A percentile compares a stretch with the other conserved stretches of the same genome.
phyloP scores from a whole-genome alignment of 2,888 invertebrate genomes.

The Drosophila birchii region DNA sequence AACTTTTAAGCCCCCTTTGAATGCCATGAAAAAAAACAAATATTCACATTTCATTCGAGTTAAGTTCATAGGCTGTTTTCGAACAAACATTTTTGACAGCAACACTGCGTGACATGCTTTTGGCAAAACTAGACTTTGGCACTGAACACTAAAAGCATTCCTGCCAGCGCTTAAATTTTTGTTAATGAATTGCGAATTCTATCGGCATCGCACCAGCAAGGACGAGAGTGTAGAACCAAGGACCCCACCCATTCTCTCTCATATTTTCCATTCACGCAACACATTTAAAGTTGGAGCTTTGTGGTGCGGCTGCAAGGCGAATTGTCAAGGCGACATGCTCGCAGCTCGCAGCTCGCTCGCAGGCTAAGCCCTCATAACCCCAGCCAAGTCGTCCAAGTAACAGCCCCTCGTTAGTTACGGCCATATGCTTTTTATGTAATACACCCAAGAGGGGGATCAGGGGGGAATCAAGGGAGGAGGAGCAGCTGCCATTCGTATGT shows the following conservation, averaged over 20 bases:
- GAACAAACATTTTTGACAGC: constrained; percentile 22
- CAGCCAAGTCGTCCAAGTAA: constrained; percentile 56
- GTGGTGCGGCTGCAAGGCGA: constrained; percentile 33
- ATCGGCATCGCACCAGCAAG: constrained; percentile 18
- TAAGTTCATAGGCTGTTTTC: constrained; percentile 5
- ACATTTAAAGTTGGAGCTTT: constrained; percentile 46
- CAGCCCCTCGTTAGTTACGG: constrained; percentile 78
- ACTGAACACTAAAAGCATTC: constrained; percentile 6
- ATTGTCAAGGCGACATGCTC: constrained; percentile 69
- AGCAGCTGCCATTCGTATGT: constrained; percentile 17
- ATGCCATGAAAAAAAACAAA: not conserved
- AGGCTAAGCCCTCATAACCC: constrained; percentile 51
- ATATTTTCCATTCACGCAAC: constrained; percentile 24
- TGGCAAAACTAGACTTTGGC: constrained; percentile 12
- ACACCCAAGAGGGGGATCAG: constrained; percentile 13
- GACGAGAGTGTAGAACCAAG: not conserved
- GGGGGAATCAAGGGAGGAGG: not conserved
- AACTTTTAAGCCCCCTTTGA: not conserved
- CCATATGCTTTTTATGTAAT: constrained; percentile 76
- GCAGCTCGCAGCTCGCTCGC: constrained; percentile 14
- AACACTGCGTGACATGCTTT: constrained; percentile 12
- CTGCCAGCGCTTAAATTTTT: constrained; percentile 32
- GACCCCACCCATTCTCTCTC: constrained; percentile 7
- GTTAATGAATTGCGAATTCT: constrained; percentile 44
- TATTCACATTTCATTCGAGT: not conserved